Conservation (phyloP, 2,113 vertebrate genomes). For the Paracanthobrama guichenoti region DNA sequence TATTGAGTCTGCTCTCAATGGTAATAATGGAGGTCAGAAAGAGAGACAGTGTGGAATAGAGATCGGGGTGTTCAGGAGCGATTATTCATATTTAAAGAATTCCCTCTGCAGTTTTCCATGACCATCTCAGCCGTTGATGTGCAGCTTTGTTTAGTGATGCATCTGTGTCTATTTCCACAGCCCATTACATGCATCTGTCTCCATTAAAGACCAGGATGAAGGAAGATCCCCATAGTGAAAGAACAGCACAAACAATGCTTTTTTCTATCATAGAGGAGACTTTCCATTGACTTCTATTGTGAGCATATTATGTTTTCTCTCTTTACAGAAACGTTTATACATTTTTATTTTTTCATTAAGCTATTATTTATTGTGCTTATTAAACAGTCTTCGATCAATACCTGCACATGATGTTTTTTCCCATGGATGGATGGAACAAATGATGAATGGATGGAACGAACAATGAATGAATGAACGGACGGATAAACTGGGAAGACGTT, state of each 20-base stretch:
- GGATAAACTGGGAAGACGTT: too few relatives aligned
- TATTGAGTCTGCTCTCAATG: background rate
- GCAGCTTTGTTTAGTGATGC: constrained; percentile 42
- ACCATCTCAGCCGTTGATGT: constrained; percentile 20
- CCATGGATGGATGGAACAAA: too few relatives aligned
- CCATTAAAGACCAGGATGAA: constrained; percentile 20
- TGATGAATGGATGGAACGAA: too few relatives aligned
- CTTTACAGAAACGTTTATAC: background rate
- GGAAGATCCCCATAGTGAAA: constrained; percentile 13
- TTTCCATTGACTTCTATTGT: constrained; percentile 6
- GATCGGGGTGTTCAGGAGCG: background rate
- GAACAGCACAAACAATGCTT: background rate
- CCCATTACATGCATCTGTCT: constrained; percentile 55
- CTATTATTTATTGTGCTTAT: background rate
- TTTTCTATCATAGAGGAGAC: background rate
- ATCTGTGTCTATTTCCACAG: constrained; percentile 43
- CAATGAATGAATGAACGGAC: too few relatives aligned
- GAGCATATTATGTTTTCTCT: background rate
- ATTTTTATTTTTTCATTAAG: background rate
- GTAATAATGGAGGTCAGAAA: constrained; percentile 1
- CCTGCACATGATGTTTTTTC: background rate
- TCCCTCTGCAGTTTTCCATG: constrained; percentile 17
- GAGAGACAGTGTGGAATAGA: background rate
- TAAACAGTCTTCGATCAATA: background rate
- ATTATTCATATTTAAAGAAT: constrained; percentile 35